Conservation (phyloP, 2,888 invertebrate species). For the Oligia latruncula region DNA sequence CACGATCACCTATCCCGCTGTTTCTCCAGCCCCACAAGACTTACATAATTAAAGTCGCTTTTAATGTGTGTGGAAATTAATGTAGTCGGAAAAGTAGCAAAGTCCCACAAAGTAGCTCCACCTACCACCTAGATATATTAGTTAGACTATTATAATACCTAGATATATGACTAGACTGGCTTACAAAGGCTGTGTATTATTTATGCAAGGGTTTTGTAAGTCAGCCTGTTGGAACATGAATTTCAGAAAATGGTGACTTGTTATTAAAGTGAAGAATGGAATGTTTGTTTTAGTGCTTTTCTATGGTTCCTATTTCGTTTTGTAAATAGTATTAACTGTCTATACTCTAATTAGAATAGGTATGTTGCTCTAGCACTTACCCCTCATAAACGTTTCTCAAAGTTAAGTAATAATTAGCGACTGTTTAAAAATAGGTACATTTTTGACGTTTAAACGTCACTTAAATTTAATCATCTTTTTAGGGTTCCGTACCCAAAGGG, state of each 20-base stretch:
- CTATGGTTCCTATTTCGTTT: neutral
- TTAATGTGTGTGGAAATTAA: slow-evolving; percentile 87
- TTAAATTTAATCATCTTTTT: too few relatives aligned
- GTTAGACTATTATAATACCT: slow-evolving; percentile 34
- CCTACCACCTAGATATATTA: slow-evolving; percentile 31
- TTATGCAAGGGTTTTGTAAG: slow-evolving; percentile 62
- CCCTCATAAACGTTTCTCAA: too few relatives aligned
- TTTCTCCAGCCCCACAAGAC: slow-evolving; percentile 69
- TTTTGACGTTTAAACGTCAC: too few relatives aligned
- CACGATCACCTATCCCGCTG: slow-evolving; percentile 31
- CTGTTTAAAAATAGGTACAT: too few relatives aligned
- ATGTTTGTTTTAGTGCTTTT: neutral
- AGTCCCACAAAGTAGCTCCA: slow-evolving; percentile 44
- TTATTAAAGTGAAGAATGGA: slow-evolving; percentile 25
- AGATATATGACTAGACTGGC: slow-evolving; percentile 51
- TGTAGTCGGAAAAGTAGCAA: slow-evolving; percentile 81
- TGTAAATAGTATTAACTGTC: neutral
- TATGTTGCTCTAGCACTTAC: neutral
- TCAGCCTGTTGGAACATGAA: slow-evolving; percentile 43
- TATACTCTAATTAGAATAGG: neutral
- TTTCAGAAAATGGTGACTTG: slow-evolving; percentile 40
- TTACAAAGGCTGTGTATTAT: slow-evolving; percentile 58
- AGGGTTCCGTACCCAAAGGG: too few relatives aligned
- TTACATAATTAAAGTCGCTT: slow-evolving; percentile 84
- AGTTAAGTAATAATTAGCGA: too few relatives aligned